Conservation (phyloP, 2,888 invertebrate species). For the Taphrorychus bicolor region DNA sequence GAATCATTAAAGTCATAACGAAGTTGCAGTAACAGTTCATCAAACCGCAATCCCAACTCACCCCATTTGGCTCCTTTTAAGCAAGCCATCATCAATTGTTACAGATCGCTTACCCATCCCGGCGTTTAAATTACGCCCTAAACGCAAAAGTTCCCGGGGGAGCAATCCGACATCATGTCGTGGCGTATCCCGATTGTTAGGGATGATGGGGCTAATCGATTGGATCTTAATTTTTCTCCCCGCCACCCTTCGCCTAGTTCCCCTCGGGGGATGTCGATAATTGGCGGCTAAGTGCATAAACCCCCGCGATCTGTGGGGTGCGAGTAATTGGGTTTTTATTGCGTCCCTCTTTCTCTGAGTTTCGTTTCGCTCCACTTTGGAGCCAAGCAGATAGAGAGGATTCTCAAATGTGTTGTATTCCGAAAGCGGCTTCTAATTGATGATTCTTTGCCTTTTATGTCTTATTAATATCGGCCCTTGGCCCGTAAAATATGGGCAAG, state of each 20-base stretch:
- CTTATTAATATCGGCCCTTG: slow-evolving; percentile 16
- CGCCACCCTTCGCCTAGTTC: slow-evolving; percentile 18
- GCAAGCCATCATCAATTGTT: slow-evolving; percentile 21
- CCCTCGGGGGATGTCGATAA: slow-evolving; percentile 18
- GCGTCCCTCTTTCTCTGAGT: not conserved
- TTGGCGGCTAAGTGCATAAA: slow-evolving; percentile 43
- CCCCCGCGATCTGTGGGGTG: slow-evolving; percentile 10
- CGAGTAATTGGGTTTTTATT: slow-evolving; percentile 12
- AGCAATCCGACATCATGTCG: slow-evolving; percentile 45
- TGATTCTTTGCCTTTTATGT: slow-evolving; percentile 20
- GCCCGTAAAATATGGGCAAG: slow-evolving; percentile 12
- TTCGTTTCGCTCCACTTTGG: no score
- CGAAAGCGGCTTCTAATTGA: slow-evolving; percentile 8
- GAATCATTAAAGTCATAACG: not conserved
- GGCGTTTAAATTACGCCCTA: slow-evolving; percentile 29
- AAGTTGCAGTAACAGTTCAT: not conserved
- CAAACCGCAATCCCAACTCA: slow-evolving; percentile 12
- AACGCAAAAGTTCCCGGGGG: slow-evolving; percentile 43
- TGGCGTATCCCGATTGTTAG: slow-evolving; percentile 44
- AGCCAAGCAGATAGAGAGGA: no score
- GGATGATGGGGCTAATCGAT: slow-evolving; percentile 30
- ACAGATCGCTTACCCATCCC: slow-evolving; percentile 24
- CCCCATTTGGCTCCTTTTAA: slow-evolving; percentile 14
- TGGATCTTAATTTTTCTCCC: slow-evolving; percentile 30
- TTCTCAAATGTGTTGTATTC: no score